Conservation (phyloP, 2,797 vertebrate species). For the Typhlichthys subterraneus region DNA sequence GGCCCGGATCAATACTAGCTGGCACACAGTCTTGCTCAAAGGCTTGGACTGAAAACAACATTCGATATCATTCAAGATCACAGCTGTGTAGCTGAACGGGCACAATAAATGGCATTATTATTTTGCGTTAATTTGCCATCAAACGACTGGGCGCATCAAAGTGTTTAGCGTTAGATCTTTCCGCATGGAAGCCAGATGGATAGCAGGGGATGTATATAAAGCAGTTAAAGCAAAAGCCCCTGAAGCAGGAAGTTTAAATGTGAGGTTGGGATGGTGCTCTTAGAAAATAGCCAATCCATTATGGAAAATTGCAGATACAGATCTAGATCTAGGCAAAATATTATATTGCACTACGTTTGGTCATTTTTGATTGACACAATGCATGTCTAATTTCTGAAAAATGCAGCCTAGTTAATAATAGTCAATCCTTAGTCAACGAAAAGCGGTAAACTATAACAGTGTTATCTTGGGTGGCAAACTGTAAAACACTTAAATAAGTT, state of each 20-base stretch:
- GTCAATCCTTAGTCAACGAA: too few relatives aligned
- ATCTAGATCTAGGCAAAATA: slow-evolving; percentile 14
- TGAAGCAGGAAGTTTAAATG: slow-evolving; percentile 77
- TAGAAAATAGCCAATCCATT: slow-evolving; percentile 67
- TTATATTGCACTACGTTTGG: too few relatives aligned
- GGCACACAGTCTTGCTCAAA: slow-evolving; percentile 64
- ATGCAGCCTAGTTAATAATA: too few relatives aligned
- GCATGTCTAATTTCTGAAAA: too few relatives aligned
- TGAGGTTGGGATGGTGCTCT: slow-evolving; percentile 70
- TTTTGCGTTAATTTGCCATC: slow-evolving; percentile 45
- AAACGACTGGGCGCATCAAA: slow-evolving; percentile 39
- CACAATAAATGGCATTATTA: slow-evolving; percentile 48
- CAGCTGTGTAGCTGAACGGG: slow-evolving; percentile 48
- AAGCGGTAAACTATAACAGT: too few relatives aligned
- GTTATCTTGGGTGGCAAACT: too few relatives aligned
- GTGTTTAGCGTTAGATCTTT: slow-evolving; percentile 40
- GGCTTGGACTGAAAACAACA: slow-evolving; percentile 60
- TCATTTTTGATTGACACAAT: too few relatives aligned
- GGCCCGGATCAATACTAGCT: slow-evolving; percentile 66
- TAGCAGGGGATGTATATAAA: slow-evolving; percentile 72
- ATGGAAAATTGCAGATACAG: slow-evolving; percentile 66
- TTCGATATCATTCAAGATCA: slow-evolving; percentile 66
- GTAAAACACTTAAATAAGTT: too few relatives aligned
- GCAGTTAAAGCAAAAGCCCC: slow-evolving; percentile 77
- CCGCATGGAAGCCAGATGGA: slow-evolving; percentile 64